A percentile compares a stretch with the other conserved stretches of the same genome.
phyloP scores from a whole-genome alignment of 2,888 invertebrate species.

The Xylota sylvarum region DNA sequence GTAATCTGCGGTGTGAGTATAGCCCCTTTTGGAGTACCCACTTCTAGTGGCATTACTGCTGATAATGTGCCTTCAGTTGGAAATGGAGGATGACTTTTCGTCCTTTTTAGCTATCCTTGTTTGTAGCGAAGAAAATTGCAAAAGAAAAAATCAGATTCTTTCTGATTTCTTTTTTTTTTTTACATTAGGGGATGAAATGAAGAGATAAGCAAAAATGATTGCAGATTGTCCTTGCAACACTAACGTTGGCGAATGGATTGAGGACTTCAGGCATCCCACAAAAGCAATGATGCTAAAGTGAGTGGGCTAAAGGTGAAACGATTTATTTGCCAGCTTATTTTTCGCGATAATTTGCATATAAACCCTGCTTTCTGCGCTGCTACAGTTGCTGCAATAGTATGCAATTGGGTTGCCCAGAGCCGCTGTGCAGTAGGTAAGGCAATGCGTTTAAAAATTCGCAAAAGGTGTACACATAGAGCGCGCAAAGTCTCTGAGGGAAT shows the following conservation, averaged over 20 bases:
- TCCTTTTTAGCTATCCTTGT: slow-evolving; percentile 34
- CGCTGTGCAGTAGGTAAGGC: not conserved
- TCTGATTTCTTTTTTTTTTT: too few species aligned
- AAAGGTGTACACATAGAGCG: not conserved
- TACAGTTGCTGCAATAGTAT: not conserved
- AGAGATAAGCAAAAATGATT: not conserved
- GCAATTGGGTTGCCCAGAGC: not conserved
- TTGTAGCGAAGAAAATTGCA: slow-evolving; percentile 9
- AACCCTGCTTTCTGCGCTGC: not conserved
- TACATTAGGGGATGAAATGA: slow-evolving; percentile 15
- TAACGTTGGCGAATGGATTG: slow-evolving; percentile 25
- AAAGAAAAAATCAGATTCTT: not conserved
- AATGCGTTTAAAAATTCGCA: slow-evolving; percentile 6
- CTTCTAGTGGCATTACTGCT: slow-evolving; percentile 13
- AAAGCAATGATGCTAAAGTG: slow-evolving; percentile 2
- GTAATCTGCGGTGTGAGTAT: slow-evolving; percentile 14
- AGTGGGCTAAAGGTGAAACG: not conserved
- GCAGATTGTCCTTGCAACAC: slow-evolving; percentile 21
- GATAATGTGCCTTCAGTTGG: slow-evolving; percentile 51
- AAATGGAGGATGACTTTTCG: not conserved
- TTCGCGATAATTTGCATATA: slow-evolving; percentile 35
- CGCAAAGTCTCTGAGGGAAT: not conserved
- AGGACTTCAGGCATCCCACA: slow-evolving; percentile 9
- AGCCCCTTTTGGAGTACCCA: slow-evolving; percentile 14
- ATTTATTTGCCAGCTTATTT: slow-evolving; percentile 41